These are phyloP conservation scores for Drosophila engyochracea DNA, from an alignment of 2,888 invertebrate genomes.

Conservation along the genomic window DNA sequence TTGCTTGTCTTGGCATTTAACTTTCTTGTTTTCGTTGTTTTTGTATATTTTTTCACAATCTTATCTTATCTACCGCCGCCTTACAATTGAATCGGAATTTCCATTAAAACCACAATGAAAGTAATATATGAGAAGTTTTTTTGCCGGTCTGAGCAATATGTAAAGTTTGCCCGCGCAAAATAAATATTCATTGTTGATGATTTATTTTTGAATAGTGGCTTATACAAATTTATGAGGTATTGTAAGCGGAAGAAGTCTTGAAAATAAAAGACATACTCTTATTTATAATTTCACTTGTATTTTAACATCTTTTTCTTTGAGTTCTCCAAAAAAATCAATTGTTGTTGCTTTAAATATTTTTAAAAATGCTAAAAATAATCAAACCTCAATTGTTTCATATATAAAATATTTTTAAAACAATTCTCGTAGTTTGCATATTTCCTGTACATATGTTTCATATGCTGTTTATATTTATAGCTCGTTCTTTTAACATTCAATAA, in stretches of 20 bases:
- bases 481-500: neutral
- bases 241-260: neutral
- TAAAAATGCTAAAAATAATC: neutral
- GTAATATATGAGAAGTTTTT: slow-evolving; percentile 3
- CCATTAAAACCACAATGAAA: slow-evolving; percentile 33
- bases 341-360: neutral
- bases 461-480: neutral
- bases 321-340: neutral
- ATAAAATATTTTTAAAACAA: neutral
- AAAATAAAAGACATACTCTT: neutral
- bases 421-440: neutral
- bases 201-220: neutral
- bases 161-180: neutral
- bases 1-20: slow-evolving; percentile 32
- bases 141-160: slow-evolving; percentile 3
- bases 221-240: neutral
- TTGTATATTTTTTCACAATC: slow-evolving; percentile 38
- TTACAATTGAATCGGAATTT: slow-evolving; percentile 37
- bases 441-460: neutral
- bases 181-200: no score
- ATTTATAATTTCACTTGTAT: neutral
- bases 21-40: slow-evolving; percentile 26
- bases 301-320: slow-evolving; percentile 3
- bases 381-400: neutral
- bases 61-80: slow-evolving; percentile 61